Base-by-base conservation (phyloP, 2,888 invertebrate species). In the Platycnemis pennipes region DNA sequence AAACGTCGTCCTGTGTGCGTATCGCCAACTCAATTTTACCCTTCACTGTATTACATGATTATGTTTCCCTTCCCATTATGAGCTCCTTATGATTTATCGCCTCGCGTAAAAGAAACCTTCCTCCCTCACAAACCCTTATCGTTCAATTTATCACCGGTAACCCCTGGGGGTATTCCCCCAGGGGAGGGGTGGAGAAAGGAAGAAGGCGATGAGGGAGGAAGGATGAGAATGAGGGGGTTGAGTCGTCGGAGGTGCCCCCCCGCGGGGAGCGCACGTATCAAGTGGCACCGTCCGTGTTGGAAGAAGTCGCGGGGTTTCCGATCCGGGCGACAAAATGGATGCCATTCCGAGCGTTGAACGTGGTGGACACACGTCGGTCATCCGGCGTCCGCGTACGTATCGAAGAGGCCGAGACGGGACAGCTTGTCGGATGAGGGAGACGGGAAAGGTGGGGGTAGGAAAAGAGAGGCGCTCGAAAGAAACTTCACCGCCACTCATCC, bases 241-340 rank as follows among this genome's bases (percentile, higher is more conserved):
- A 26, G 63, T 16, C 22, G 26, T 63, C 19, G 7, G 63, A 63
- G 26, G 26, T 2, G 7, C 63, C 63, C 63, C 77, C 77, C 26
- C 4, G 5, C 1, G 77, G 77, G 37, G 31, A 77, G 37, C 37
- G 16, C 77, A 77, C 77, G 37, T 8, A 77, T 77, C 63, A 42
- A 19, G 86, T 37, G 42, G 42, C 11, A 13, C 77, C n/a, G 31
- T 31, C 11, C 26, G 5, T 8, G 77, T 11, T 3, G 77, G 77
- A 44, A n/a, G 5, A 77, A 46, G 87, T 45, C 87, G 87, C n/a
- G n/a, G 46, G 87, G 77, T 77, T 77, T 87, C 46, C 87, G 87
- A 87, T 87, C 45, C 87, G 37, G 44, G 56, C 91, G 63, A 91
- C 69, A 63, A 69, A 69, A 91, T 91, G 63, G 69, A 63, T 44